phyloP scores from a whole-genome alignment of 2,888 invertebrate genomes.

The Cantharis flavilabris region DNA sequence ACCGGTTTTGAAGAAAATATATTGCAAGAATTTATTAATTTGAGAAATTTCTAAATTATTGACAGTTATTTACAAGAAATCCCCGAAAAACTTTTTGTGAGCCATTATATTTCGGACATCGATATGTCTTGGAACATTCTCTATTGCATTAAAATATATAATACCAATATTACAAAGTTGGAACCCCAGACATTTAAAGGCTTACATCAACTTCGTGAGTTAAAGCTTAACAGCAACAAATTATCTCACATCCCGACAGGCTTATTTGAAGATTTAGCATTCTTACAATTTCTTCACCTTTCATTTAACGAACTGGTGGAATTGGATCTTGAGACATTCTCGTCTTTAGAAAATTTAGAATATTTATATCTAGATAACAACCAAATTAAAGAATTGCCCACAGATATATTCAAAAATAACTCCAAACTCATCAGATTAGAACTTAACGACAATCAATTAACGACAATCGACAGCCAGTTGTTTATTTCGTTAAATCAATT shows the following conservation, averaged over 20 bases:
- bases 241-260: not conserved
- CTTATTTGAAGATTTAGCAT: not conserved
- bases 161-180: not conserved
- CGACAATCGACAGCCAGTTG: not conserved
- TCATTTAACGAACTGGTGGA: not conserved
- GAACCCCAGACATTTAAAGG: not conserved
- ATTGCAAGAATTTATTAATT: not conserved
- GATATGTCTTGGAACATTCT: not conserved
- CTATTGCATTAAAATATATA: not conserved
- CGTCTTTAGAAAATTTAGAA: not conserved
- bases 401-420: not conserved
- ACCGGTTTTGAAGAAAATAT: not conserved
- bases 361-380: not conserved
- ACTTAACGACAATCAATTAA: not conserved
- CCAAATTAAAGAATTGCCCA: not conserved
- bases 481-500: not conserved
- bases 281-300: not conserved
- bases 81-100: not conserved
- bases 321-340: not conserved
- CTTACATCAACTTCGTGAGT: not conserved
- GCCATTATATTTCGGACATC: too few species aligned
- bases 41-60: not conserved
- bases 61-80: not conserved
- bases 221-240: not conserved
- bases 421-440: not conserved